Base-by-base conservation (phyloP, 2,797 vertebrate genomes). In the Poecilia velifera region DNA sequence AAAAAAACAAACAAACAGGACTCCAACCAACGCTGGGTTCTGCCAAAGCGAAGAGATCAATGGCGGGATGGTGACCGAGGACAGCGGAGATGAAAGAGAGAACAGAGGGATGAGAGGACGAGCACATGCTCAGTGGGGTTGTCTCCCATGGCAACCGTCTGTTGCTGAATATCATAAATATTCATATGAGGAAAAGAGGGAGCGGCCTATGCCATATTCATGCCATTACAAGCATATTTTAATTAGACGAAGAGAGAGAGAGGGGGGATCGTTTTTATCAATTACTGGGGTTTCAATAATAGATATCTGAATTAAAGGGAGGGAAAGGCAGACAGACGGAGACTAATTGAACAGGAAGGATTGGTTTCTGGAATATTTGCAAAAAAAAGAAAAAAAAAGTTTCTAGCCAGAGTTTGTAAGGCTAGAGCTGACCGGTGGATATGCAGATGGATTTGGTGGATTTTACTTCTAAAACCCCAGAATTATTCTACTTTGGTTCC, bases 81-180 rank as follows among this genome's bases (percentile, higher is more conserved):
- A 84, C 81, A 76, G 81, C 72, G 70, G 82, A 90, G 86, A 92
- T 89, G 84, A 90, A 91, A 89, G 87, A 77, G 77, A 85, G 77
- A 76, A 73, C 80, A 88, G 78, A 88, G 77, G 79, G 87, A 90
- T 86, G 90, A 89, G 89, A 90, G 84, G 87, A 83, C 72, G 78
- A 85, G 79, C 84, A 91, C 74, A 74, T 78, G 80, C 82, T 79
- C 46, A 76, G 87, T 81, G 86, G 85, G 90, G 81, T 85, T 87
- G 90, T 93, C 89, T 94, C 94, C 92, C 89, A 73, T 91, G 89
- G 91, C 90, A 94, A 94, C 92, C 82, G 74, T 80, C 79, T 86
- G 89, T 90, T 88, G 82, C 92, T 49, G 76, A 76, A 77, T 83
- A 84, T 13, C 83, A 91, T 94, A 87, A 94, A 95, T 94, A 94